phyloP scores from a whole-genome alignment of 2,888 invertebrate species.

The Heliconius sara region DNA sequence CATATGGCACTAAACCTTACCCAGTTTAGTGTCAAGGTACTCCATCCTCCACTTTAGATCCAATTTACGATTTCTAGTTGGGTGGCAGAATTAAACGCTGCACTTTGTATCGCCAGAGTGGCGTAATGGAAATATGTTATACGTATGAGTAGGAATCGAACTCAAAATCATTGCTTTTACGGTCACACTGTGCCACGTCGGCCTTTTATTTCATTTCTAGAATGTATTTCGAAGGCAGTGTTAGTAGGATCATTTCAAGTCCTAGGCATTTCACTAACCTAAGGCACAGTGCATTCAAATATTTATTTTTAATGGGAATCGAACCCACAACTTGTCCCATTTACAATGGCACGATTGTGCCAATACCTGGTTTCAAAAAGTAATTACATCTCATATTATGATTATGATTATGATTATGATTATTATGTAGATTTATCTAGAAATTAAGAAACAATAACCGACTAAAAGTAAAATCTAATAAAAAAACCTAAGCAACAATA shows the following conservation, averaged over 20 bases:
- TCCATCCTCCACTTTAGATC: neutral
- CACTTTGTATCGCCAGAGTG: neutral
- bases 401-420: no score
- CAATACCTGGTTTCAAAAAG: no score
- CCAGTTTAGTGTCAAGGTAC: neutral
- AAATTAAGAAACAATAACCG: conserved; percentile 5
- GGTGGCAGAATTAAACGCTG: neutral
- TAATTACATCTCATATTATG: neutral
- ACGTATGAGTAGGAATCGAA: neutral
- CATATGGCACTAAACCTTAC: neutral
- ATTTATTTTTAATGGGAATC: no score
- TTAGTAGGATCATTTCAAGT: no score
- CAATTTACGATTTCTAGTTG: neutral
- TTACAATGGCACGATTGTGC: no score
- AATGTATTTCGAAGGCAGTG: no score
- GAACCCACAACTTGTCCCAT: no score
- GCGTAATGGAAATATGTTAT: neutral
- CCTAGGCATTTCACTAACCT: no score
- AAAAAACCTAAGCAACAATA: neutral
- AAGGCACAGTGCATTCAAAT: no score
- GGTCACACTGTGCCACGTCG: neutral
- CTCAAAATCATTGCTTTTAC: neutral
- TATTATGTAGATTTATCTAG: neutral
- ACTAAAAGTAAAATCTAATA: conserved; percentile 4
- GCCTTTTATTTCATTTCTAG: no score